Conservation (phyloP, 30 jellyfish, hydroid and myxozoan genomes). For the Clytia hemisphaerica region DNA sequence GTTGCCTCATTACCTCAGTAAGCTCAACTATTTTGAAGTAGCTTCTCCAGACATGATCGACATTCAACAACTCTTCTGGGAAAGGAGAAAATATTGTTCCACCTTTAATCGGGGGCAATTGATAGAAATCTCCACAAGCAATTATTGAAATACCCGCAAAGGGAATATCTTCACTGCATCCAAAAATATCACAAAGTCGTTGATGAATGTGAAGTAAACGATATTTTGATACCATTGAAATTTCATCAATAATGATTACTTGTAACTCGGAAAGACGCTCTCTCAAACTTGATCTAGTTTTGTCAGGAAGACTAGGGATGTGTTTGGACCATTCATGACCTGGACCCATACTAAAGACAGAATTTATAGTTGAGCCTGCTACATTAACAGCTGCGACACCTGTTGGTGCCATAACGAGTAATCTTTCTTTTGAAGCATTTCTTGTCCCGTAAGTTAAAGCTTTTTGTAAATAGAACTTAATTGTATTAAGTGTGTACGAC, state of each 20-base stretch:
- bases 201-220: conserved; percentile 1
- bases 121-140: conserved; percentile 1
- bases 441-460: no score
- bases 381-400: neutral
- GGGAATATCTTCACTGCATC: neutral
- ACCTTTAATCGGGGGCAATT: neutral
- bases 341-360: neutral
- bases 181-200: conserved; percentile 3
- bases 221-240: conserved; percentile 10
- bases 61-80: no score
- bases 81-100: no score
- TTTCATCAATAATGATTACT: conserved; percentile 7
- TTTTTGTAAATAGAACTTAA: neutral
- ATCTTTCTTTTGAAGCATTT: neutral
- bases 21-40: neutral
- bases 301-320: no score
- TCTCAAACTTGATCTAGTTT: no score
- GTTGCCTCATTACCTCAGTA: neutral
- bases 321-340: no score
- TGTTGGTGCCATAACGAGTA: neutral
- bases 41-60: no score
- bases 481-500: neutral
- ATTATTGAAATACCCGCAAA: no score
- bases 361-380: neutral
- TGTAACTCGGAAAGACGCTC: no score